Base-by-base conservation (phyloP, 2,888 invertebrate genomes). In the Andrena minutula region DNA sequence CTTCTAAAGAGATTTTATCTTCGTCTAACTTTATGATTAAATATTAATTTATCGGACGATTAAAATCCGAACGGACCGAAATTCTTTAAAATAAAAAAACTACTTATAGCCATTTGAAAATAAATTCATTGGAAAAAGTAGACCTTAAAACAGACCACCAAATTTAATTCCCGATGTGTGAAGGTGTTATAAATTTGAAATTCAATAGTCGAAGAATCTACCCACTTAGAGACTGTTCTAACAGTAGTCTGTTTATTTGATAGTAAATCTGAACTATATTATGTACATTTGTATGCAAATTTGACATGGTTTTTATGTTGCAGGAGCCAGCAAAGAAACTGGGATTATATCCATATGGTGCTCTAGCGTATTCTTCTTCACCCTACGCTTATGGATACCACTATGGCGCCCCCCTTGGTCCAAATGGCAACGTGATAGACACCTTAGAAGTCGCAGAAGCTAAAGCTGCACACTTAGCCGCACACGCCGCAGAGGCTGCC, bases 391-490 rank as follows among this genome's bases (percentile, higher is more conserved):
- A 92, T 64, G 91, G 90, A 53, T 91, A 91, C 78, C 86, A 86
- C 1, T 87, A 90, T 60, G 86, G 88, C 26, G 92, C 92, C 3
- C 92, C 92, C 26, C 85, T 92, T 47, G 92, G 88, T 41, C 79
- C 86, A 49, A 92, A 91, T 68, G 92, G 92, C 20, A 89, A 90
- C 72, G 92, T 92, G 56, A 83, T 91, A 51, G 94, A 94, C 83
- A 93, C 93, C 10, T 93, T 92, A 26, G 93, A 93, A 85, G 93
- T 94, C 3, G 92, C 91, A 23, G 88, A 90, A 30, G 93, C 93
- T 74, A 93, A 93, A 73, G 91, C 89, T 30, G 91, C 89, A 26
- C 93, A 93, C 83, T 88, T 91, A 12, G 91, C 91, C 28, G 91
- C 90, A 51, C 90, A 90, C 69, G 92, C 91, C 30, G 75, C 89